phyloP scores from a whole-genome alignment of 2,888 invertebrate genomes.

The Xestia ashworthii region DNA sequence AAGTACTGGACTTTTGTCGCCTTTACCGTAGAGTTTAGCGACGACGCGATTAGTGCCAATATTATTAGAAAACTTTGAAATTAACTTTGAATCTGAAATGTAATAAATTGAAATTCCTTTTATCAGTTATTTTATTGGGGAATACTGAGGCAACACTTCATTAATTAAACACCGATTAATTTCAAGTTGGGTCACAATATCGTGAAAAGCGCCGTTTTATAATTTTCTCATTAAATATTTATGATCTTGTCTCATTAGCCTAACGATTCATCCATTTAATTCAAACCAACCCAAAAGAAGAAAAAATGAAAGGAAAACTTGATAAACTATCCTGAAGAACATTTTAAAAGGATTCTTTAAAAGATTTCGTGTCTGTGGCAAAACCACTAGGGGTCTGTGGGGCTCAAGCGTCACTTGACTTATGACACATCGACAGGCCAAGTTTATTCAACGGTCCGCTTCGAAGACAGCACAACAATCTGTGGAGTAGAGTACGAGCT shows the following conservation, averaged over 20 bases:
- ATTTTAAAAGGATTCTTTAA: conserved; percentile 26
- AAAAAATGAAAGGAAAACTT: conserved; percentile 1
- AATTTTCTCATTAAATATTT: conserved; percentile 41
- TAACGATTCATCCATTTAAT: conserved; percentile 34
- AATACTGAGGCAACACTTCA: conserved; percentile 30
- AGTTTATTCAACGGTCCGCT: conserved; percentile 88
- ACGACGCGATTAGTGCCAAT: conserved; percentile 58
- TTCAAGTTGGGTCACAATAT: conserved; percentile 30
- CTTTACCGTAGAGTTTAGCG: conserved; percentile 65
- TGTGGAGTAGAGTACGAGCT: conserved; percentile 72
- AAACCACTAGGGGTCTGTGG: conserved; percentile 74
- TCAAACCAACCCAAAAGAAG: not conserved
- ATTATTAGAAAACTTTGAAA: conserved; percentile 56
- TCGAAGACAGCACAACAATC: conserved; percentile 77
- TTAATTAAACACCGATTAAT: conserved; percentile 38
- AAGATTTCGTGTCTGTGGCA: conserved; percentile 68
- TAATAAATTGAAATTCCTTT: conserved; percentile 47
- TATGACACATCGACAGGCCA: conserved; percentile 90
- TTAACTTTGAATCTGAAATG: conserved; percentile 45
- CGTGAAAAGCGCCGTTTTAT: conserved; percentile 21
- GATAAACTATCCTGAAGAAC: conserved; percentile 11
- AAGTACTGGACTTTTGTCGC: conserved; percentile 71
- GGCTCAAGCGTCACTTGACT: conserved; percentile 77
- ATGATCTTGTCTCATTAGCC: conserved; percentile 32
- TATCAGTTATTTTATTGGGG: conserved; percentile 31